A percentile compares a stretch with the other conserved stretches of the same genome.
These are phyloP conservation scores for Nomia melanderi DNA, from an alignment of 1,140 invertebrate species.

Conservation along the genomic window DNA sequence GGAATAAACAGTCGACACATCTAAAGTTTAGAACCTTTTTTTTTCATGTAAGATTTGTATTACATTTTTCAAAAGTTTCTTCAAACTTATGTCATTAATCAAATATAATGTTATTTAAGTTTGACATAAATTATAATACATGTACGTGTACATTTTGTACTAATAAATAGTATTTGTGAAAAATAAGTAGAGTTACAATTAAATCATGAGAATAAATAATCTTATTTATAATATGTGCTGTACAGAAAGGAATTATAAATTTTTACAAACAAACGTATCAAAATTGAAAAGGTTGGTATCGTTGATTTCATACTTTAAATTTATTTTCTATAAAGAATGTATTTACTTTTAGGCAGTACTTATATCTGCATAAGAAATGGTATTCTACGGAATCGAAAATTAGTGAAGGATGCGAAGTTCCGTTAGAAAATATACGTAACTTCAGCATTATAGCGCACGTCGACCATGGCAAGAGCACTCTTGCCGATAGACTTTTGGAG, in stretches of 20 bases:
- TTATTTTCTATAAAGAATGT: not conserved
- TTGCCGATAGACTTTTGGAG: conserved; percentile 96
- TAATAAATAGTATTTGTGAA: not conserved
- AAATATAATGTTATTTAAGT: too few relatives aligned
- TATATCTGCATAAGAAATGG: not conserved
- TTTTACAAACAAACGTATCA: not conserved
- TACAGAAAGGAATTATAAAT: not conserved
- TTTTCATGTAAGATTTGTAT: too few relatives aligned
- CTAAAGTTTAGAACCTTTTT: too few relatives aligned
- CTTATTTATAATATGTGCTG: conserved; percentile 3
- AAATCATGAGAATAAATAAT: conserved; percentile 6
- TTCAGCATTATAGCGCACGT: conserved; percentile 99
- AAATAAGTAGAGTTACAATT: not conserved
- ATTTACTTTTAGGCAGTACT: conserved; percentile 20
- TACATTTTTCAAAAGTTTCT: too few relatives aligned
- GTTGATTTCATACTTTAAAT: not conserved
- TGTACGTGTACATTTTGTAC: too few relatives aligned
- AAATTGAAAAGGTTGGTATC: not conserved
- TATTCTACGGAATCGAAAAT: conserved; percentile 56
- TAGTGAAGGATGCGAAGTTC: conserved; percentile 74
- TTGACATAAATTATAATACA: too few relatives aligned
- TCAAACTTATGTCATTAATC: too few relatives aligned
- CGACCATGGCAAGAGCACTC: conserved; percentile 98
- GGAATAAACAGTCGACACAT: too few relatives aligned
- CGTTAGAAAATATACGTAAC: conserved; percentile 91